Percentiles rank a stretch among this genome's conserved stretches.
Evolutionary conservation across 1,140 invertebrate genomes (phyloP).

Genomic region (Chionoecetes opilio): DNA sequence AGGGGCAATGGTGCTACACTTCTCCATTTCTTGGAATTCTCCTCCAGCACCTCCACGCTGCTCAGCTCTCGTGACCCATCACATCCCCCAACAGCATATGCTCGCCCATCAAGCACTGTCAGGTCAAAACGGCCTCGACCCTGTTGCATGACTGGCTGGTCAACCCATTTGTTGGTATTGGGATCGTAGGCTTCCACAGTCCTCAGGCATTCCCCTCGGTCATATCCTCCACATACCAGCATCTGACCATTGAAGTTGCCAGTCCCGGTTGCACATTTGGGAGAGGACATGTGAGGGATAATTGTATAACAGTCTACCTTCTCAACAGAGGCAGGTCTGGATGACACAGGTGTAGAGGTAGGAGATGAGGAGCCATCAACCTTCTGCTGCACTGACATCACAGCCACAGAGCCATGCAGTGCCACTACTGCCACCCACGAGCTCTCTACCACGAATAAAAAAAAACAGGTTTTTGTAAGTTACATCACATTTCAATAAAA

Average conservation of each 20-base stretch:
- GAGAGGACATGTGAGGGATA: constrained; percentile 88
- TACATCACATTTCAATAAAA: too few relatives aligned
- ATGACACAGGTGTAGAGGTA: constrained; percentile 76
- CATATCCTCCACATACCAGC: constrained; percentile 93
- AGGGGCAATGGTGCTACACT: constrained; percentile 87
- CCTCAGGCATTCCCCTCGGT: constrained; percentile 92
- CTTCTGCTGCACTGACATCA: constrained; percentile 88
- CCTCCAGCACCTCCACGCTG: constrained; percentile 87
- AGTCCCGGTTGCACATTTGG: constrained; percentile 90
- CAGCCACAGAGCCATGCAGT: constrained; percentile 87
- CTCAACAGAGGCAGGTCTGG: constrained; percentile 82
- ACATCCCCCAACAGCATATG: constrained; percentile 92
- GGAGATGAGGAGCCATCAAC: constrained; percentile 85
- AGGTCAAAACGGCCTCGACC: constrained; percentile 91
- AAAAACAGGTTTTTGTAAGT: constrained; percentile 11
- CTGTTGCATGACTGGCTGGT: constrained; percentile 88
- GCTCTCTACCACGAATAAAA: constrained; percentile 85
- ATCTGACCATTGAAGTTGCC: constrained; percentile 88
- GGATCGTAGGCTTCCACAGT: constrained; percentile 90
- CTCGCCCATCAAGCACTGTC: constrained; percentile 87
- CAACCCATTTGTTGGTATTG: constrained; percentile 88
- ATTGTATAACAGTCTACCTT: constrained; percentile 86
- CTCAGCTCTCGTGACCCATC: constrained; percentile 90
- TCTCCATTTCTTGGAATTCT: constrained; percentile 86
- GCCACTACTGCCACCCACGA: constrained; percentile 88